Percentiles rank a stretch among this genome's conserved stretches.
Conservation (phyloP, 2,888 invertebrate species). For the Eretmocerus hayati region DNA sequence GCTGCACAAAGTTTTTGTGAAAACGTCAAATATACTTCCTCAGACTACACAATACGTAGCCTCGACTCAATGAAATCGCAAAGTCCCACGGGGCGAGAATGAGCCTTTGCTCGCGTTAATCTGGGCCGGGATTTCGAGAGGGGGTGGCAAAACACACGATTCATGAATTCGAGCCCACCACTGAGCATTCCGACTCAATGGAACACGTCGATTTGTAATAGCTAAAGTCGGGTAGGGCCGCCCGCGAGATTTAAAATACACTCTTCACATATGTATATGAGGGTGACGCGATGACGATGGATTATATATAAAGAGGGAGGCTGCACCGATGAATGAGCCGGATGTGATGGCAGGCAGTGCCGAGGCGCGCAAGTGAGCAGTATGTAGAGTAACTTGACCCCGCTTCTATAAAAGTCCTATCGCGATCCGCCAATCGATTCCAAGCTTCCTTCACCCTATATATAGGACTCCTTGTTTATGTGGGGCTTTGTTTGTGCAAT, state of each 20-base stretch:
- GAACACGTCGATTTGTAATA: constrained; percentile 40
- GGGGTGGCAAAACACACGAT: constrained; percentile 35
- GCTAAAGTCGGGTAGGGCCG: constrained; percentile 25
- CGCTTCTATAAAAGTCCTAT: constrained; percentile 36
- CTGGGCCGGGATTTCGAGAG: constrained; percentile 31
- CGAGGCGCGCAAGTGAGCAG: constrained; percentile 39
- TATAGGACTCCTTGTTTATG: no score
- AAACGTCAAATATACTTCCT: constrained; percentile 7
- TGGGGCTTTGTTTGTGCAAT: no score
- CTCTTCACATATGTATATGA: no score
- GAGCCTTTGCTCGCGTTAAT: neutral
- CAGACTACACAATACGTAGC: neutral
- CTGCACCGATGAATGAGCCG: constrained; percentile 45
- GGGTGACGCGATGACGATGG: no score
- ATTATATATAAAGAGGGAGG: no score
- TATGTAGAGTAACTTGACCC: constrained; percentile 40
- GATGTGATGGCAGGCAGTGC: constrained; percentile 40
- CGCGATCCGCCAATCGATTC: constrained; percentile 39
- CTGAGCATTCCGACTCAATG: constrained; percentile 6
- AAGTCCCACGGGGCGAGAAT: constrained; percentile 25
- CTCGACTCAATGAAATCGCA: constrained; percentile 25
- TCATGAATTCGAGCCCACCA: constrained; percentile 10
- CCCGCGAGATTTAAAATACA: no score
- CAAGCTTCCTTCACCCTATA: no score
- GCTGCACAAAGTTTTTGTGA: neutral